phyloP scores from a whole-genome alignment of 2,113 vertebrate species.

The Castor canadensis region DNA sequence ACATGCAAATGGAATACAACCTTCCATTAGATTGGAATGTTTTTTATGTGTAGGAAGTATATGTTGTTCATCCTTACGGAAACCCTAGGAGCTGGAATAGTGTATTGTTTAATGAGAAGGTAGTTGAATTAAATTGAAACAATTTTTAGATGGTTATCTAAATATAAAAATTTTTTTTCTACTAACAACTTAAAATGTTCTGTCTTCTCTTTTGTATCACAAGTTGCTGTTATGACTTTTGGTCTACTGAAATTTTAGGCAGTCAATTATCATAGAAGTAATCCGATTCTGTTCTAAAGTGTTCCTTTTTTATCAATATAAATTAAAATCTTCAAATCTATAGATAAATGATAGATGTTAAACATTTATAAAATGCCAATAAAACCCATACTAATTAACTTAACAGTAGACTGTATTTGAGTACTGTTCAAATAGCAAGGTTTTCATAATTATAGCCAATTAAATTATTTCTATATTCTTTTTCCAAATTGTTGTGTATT shows the following conservation, averaged over 20 bases:
- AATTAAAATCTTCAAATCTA: conserved; percentile 44
- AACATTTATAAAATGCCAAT: conserved; percentile 39
- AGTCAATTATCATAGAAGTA: conserved; percentile 1
- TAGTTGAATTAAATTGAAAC: not conserved
- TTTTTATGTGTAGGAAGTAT: not conserved
- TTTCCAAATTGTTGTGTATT: not conserved
- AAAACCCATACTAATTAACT: conserved; percentile 29
- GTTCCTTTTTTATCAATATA: conserved; percentile 25
- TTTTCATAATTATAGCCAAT: not conserved
- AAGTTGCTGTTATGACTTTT: not conserved
- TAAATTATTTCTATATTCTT: not conserved
- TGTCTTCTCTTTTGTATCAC: not conserved
- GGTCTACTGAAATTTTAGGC: not conserved
- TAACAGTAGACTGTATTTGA: conserved; percentile 10
- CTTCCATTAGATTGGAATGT: not conserved
- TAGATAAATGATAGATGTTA: conserved; percentile 41
- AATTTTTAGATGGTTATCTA: not conserved
- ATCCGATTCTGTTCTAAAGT: not conserved
- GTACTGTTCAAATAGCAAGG: not conserved
- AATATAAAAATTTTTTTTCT: not conserved
- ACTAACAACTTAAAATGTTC: not conserved
- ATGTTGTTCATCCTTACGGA: not conserved
- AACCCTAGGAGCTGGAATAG: not conserved
- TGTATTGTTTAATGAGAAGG: not conserved
- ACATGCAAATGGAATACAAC: not conserved